Percentiles rank a stretch among this genome's conserved stretches.
These are phyloP conservation scores for Halocaridina rubra DNA, from an alignment of 2,888 invertebrate genomes.

Conservation along the genomic window DNA sequence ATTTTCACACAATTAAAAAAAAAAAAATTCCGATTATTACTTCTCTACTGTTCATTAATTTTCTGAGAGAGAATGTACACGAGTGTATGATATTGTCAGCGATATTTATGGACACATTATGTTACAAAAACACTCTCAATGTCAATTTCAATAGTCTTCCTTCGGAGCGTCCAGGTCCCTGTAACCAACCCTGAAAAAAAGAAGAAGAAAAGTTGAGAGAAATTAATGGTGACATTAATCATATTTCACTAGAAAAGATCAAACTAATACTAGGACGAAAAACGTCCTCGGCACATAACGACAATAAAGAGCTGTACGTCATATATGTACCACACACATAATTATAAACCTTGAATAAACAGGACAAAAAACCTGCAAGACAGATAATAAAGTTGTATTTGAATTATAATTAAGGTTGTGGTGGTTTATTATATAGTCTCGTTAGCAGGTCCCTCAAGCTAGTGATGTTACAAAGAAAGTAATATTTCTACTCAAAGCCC, in stretches of 20 bases:
- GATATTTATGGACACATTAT: neutral
- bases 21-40: too few relatives aligned
- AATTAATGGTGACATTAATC: constrained; percentile 70
- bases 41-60: too few relatives aligned
- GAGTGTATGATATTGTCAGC: neutral
- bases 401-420: neutral
- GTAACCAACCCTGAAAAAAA: constrained; percentile 84
- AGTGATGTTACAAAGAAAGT: constrained; percentile 52
- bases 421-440: too few relatives aligned
- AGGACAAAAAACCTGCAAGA: too few relatives aligned
- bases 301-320: too few relatives aligned
- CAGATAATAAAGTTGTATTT: neutral
- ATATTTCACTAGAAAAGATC: neutral
- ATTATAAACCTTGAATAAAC: too few relatives aligned
- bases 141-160: constrained; percentile 82
- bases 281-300: too few relatives aligned
- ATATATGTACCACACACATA: too few relatives aligned
- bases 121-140: neutral
- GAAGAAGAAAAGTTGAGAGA: too few relatives aligned
- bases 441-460: constrained; percentile 25
- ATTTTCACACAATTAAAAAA: neutral
- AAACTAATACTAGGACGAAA: neutral
- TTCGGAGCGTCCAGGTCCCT: constrained; percentile 92
- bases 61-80: too few relatives aligned
- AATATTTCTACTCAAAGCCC: constrained; percentile 38